Conservation (phyloP, 2,888 invertebrate species). For the Xestia c-nigrum region DNA sequence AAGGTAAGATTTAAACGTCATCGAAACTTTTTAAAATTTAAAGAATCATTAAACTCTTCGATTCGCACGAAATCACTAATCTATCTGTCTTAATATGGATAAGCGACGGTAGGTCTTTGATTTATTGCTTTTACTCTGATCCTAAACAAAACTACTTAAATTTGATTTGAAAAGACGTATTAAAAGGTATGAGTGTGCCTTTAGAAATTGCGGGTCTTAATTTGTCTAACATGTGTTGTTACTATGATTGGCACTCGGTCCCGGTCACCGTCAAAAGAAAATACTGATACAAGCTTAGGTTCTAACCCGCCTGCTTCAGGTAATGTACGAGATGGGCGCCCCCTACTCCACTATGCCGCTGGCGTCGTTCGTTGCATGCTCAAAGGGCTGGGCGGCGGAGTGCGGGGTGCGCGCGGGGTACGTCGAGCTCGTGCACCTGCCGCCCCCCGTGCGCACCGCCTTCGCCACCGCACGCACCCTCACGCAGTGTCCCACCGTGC, state of each 20-base stretch:
- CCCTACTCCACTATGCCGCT: conserved; percentile 96
- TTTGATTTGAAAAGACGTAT: neutral
- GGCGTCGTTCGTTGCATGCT: conserved; percentile 98
- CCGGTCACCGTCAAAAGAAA: neutral
- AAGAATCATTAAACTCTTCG: neutral
- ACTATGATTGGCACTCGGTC: neutral
- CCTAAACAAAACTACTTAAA: neutral
- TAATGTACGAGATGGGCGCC: conserved; percentile 96
- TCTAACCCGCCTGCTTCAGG: conserved; percentile 77
- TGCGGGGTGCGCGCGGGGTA: conserved; percentile 98
- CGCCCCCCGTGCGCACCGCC: conserved; percentile 93
- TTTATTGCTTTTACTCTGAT: neutral
- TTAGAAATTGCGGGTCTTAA: neutral
- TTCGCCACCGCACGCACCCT: conserved; percentile 96
- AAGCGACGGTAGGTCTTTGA: neutral
- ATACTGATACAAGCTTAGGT: neutral
- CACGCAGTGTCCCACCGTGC: conserved; percentile 96
- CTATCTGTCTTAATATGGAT: neutral
- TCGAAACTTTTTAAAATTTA: neutral
- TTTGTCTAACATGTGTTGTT: neutral
- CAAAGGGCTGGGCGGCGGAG: conserved; percentile 97
- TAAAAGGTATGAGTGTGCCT: neutral
- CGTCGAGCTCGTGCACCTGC: conserved; percentile 96
- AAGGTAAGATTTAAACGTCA: conserved; percentile 86
- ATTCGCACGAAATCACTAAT: neutral